Base-by-base conservation (phyloP, 2,113 vertebrate species). In the Tilapia sparmanii region DNA sequence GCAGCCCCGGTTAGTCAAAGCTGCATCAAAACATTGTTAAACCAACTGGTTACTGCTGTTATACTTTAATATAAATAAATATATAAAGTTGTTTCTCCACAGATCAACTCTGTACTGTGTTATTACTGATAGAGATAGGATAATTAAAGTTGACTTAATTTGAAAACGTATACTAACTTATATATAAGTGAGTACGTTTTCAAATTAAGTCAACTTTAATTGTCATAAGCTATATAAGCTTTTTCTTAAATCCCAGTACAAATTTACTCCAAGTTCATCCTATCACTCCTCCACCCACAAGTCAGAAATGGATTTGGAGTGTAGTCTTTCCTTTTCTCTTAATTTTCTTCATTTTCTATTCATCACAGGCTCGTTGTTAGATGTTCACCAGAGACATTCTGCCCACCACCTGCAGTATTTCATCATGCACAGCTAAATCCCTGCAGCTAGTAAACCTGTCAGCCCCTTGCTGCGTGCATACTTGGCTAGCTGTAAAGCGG, bases 371-470 rank as follows among this genome's bases (percentile, higher is more conserved):
- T 85, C 22, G 12, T 42, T 40, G 40, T 85, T 33, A 26, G 78
- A 80, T 16, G 61, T 59, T 80, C 47, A 18, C 40, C 42, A 5
- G 71, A 57, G 59, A 33, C 63, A 9, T 91, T 66, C 31, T n/a
- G 73, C 7, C 9, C 18, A 8, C 73, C 84, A 88, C 79, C 84
- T 89, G 90, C 82, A 91, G 84, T 54, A 88, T 88, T 91, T 94
- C 86, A 86, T 83, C 80, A 57, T 2, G 11, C 85, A 11, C 16
- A 10, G 85, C 19, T 88, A 84, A 92, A 83, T 55, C 89, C 85
- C 83, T 82, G 82, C 52, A 31, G 91, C 82, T 12, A 73, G 88
- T 91, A 85, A 90, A 89, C 59, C 87, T 63, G 88, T 85, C 87
- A 38, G 47, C 85, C 50, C 78, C 81, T 11, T 47, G 86, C 82